Evolutionary conservation across 2,113 vertebrate species (phyloP).

Genomic region (Neodontobutis hainanensis): DNA sequence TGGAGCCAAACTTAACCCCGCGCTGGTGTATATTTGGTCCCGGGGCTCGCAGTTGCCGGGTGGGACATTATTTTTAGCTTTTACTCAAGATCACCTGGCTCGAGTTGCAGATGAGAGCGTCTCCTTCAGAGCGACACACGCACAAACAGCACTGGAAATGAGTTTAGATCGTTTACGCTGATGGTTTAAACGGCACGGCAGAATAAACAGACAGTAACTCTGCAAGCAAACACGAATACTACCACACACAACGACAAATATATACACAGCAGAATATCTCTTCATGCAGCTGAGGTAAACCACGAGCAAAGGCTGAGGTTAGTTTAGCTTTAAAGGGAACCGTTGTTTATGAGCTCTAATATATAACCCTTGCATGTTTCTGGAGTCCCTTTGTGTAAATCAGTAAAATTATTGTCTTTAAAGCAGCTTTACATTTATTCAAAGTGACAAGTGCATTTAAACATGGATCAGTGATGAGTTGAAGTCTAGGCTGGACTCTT

Average conservation of each 20-base stretch:
- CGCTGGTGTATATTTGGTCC: conserved; percentile 60
- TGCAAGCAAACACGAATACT: conserved; percentile 32
- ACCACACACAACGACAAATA: conserved; percentile 6
- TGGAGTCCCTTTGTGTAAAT: no score
- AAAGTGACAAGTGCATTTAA: no score
- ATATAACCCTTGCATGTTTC: no score
- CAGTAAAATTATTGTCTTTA: no score
- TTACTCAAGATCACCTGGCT: conserved; percentile 77
- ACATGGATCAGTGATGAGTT: no score
- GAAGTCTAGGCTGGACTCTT: no score
- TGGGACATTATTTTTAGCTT: conserved; percentile 75
- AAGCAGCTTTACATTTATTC: no score
- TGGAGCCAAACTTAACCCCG: conserved; percentile 71
- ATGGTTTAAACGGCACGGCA: conserved; percentile 28
- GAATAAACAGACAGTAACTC: conserved; percentile 52
- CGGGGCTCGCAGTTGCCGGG: conserved; percentile 73
- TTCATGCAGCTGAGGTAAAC: not conserved
- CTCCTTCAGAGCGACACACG: conserved; percentile 28
- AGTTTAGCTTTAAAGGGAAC: no score
- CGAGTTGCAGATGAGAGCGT: conserved; percentile 62
- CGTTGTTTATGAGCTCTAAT: no score
- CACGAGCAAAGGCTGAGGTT: not conserved
- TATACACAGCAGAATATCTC: conserved; percentile 12
- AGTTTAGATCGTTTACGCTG: conserved; percentile 34
- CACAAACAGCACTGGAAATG: conserved; percentile 24